phyloP scores from a whole-genome alignment of 2,113 vertebrate genomes.

The Glaucomys volans region DNA sequence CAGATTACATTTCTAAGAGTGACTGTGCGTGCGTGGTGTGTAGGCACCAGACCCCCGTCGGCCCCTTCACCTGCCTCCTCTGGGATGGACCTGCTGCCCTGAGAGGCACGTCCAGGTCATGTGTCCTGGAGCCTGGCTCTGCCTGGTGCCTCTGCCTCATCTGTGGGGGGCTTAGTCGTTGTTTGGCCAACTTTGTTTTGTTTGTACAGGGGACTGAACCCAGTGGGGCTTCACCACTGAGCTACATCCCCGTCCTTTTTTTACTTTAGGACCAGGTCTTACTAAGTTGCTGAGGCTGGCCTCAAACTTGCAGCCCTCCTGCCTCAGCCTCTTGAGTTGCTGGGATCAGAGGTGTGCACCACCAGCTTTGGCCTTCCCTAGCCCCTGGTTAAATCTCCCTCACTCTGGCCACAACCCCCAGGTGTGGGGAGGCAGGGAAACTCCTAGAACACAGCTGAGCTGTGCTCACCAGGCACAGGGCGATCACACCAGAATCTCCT shows the following conservation, averaged over 20 bases:
- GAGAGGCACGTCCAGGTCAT: rapidly evolving
- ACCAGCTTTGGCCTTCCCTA: too few relatives aligned
- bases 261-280: too few relatives aligned
- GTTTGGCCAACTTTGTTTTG: neutral
- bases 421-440: neutral
- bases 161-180: neutral
- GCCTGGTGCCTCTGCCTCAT: neutral
- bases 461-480: neutral
- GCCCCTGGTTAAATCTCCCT: neutral
- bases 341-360: too few relatives aligned
- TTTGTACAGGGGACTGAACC: too few relatives aligned
- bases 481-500: neutral
- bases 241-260: too few relatives aligned
- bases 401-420: neutral
- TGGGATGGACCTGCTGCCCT: neutral
- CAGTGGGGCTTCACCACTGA: too few relatives aligned
- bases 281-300: too few relatives aligned
- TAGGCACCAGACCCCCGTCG: neutral
- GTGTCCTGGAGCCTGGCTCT: neutral
- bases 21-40: neutral
- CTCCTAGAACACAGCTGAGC: neutral
- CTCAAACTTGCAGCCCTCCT: too few relatives aligned
- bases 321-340: too few relatives aligned
- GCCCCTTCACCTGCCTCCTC: neutral
- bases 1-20: constrained; percentile 66